Evolutionary conservation across 1,140 invertebrate species (phyloP).

Genomic region (Drosophila parabipectinata): DNA sequence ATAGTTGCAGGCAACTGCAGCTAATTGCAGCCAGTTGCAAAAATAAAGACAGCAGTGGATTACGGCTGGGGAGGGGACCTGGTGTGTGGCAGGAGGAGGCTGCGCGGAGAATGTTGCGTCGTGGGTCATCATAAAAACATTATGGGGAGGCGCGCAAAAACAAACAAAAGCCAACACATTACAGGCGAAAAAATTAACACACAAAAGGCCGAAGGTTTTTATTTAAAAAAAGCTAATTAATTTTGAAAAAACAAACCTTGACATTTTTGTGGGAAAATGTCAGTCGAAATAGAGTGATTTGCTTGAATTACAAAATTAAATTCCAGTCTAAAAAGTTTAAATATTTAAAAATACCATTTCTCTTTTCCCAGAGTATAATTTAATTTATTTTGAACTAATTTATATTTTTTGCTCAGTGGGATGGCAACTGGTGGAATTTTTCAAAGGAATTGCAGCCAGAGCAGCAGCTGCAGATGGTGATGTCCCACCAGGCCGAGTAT

Average conservation of each 20-base stretch:
- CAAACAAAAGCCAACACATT: constrained; percentile 51
- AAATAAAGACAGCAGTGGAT: constrained; percentile 78
- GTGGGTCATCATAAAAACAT: constrained; percentile 80
- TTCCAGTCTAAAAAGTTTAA: background rate
- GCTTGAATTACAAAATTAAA: too few species aligned
- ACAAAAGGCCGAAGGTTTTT: background rate
- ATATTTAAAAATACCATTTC: background rate
- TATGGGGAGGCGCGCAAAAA: constrained; percentile 67
- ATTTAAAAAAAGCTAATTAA: background rate
- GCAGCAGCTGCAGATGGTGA: constrained; percentile 69
- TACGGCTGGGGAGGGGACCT: constrained; percentile 23
- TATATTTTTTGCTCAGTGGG: constrained; percentile 22
- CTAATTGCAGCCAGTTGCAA: constrained; percentile 75
- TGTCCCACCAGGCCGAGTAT: constrained; percentile 42
- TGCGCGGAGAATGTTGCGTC: constrained; percentile 53
- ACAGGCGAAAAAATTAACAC: background rate
- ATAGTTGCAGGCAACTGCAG: constrained; percentile 64
- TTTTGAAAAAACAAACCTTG: background rate
- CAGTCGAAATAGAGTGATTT: too few species aligned
- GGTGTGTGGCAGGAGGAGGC: background rate
- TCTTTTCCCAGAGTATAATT: background rate
- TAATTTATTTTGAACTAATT: background rate
- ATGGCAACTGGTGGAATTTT: constrained; percentile 71
- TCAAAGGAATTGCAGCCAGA: constrained; percentile 69
- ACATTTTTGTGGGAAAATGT: background rate